Evolutionary conservation across 2,113 vertebrate species (phyloP), one percentile per base, ranked within the genome.

Genomic region (Charadrius vociferus): DNA sequence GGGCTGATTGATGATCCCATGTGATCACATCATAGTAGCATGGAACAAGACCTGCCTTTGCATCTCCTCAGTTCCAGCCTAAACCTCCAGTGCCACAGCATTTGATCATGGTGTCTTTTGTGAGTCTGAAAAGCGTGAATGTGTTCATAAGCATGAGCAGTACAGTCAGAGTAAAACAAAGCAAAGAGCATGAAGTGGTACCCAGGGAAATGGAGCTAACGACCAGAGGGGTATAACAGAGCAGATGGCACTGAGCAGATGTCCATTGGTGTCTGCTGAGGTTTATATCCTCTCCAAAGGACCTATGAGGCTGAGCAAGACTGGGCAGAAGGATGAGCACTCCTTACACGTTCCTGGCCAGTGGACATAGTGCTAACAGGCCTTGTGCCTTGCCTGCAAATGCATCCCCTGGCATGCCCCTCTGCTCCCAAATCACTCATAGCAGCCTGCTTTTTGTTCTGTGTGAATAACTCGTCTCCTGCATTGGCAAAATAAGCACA

Each of bases 171-270:
- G 77, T 55, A 24, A 73, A 86, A 73, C n/a, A 79, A 59, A 86
- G 59, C 81, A 36, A 72, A 62, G 70, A 82, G 39, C 81, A 56
- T 3, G 1, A 45, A 83, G 77, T 37, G 37, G 24, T 37, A 37
- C 30, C 59, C 61, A 32, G 72, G 78, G 72, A 49, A 59, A n/a
- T 0, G 1, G 43, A 52, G 55, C 49, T 93, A 83, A 87, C 1
- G 10, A 74, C 72, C 49, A 70, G 55, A 75, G 78, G 78, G 78
- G 43, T 90, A 5, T n/a, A 43, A n/a, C 49, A 74, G 90, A 90
- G 82, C 94, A 93, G 86, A 87, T 90, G 87, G 82, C 78, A 63
- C 11, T 9, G 72, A 86, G 85, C 85, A 92, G 90, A 95, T 89
- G 90, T 43, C 75, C 68, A 7, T 4, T 8, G n/a, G 37, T 55